phyloP scores from a whole-genome alignment of 2,888 invertebrate species.

The Chydorus sphaericus region DNA sequence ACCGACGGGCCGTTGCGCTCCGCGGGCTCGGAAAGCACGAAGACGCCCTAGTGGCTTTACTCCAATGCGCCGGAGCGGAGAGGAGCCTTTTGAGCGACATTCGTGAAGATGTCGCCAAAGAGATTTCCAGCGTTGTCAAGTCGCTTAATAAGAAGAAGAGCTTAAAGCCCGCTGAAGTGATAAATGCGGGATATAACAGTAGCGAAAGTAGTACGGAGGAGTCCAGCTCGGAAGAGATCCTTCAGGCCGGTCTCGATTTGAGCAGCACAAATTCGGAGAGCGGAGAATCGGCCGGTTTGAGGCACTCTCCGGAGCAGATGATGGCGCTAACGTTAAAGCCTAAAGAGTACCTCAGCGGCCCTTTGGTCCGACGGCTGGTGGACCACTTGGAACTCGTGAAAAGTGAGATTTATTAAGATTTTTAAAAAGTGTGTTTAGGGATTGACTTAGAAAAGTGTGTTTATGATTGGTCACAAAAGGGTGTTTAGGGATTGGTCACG shows the following conservation, averaged over 20 bases:
- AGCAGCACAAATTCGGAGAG: neutral
- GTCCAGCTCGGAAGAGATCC: neutral
- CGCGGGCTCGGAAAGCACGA: conserved; percentile 38
- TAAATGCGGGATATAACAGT: neutral
- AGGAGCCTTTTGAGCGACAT: conserved; percentile 35
- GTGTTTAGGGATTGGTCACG: too few relatives aligned
- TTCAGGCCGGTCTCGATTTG: neutral
- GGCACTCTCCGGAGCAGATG: neutral
- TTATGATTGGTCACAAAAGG: too few relatives aligned
- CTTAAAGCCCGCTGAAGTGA: neutral
- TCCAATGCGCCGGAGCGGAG: conserved; percentile 41
- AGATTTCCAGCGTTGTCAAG: neutral
- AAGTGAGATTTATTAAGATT: too few relatives aligned
- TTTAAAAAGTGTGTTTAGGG: too few relatives aligned
- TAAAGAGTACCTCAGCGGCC: conserved; percentile 13
- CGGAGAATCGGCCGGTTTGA: neutral
- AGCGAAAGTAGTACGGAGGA: neutral
- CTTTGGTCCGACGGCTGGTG: conserved; percentile 16
- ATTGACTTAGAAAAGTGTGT: too few relatives aligned
- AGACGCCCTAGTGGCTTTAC: conserved; percentile 40
- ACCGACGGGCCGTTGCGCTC: conserved; percentile 38
- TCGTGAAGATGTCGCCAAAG: conserved; percentile 24
- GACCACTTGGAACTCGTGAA: too few relatives aligned
- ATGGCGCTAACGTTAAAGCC: neutral
- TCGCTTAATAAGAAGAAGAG: neutral